Base-by-base conservation (phyloP, 1,140 invertebrate genomes). In the Philotrypesis tridentata region DNA sequence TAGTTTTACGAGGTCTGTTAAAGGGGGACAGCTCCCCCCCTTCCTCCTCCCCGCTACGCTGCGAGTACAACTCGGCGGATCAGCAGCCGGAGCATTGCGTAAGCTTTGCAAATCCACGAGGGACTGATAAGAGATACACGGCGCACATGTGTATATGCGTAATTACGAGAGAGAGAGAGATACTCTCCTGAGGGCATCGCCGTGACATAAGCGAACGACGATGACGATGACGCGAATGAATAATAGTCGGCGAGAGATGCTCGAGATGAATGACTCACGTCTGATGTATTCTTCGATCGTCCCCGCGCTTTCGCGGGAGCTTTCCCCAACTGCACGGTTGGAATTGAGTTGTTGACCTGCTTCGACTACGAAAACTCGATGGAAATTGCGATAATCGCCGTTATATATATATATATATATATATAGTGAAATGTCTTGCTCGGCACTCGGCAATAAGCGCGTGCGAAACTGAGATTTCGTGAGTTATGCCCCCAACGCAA, bases 101-200 rank as follows among this genome's bases (percentile, higher is more conserved):
- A 73, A 65, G 23, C 71, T 60, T 73, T 73, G 70, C n/a, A 67
- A 40, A 80, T 73, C 61, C 60, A 74, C 33, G 33, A 48, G 79
- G 71, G 79, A 67, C 71, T 73, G 60, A 80, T 79, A 79, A 79
- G 77, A 79, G 67, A 79, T 79, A 71, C n/a, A n/a, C 40, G 65
- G 2, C 27, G 33, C 33, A 5, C 43, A 14, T 48, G 43, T 48
- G 17, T 48, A 40, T 12, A 17, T 17, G 48, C 48, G 48, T 55
- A 55, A 55, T 55, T 55, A 17, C 48, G 48, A 55, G 48, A 55
- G 48, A 55, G 48, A n/a, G 17, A 55, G 17, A n/a, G 48, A 7
- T 6, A 55, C 48, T 43, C 40, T 55, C 48, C 48, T 21, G 29
- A 14, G 29, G n/a, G 43, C n/a, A 21, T n/a, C 29, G 9, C 2